These are phyloP conservation scores for Phrynocephalus vlangalii DNA, from an alignment of 2,797 vertebrate genomes.

Conservation along the genomic window DNA sequence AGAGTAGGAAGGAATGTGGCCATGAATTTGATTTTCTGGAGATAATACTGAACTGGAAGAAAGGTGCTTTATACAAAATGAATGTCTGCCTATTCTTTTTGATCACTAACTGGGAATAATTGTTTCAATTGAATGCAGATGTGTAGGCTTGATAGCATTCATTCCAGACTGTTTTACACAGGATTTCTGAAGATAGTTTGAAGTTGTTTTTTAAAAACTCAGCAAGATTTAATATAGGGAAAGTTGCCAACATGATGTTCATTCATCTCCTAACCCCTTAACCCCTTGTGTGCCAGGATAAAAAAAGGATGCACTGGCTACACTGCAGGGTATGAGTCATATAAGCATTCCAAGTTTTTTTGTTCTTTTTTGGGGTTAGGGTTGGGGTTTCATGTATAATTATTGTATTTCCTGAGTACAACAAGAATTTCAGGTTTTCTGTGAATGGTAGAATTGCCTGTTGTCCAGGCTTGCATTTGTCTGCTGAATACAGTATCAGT, in stretches of 20 bases:
- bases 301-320: neutral
- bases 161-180: conserved; percentile 15
- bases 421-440: too few species aligned
- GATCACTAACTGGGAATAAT: conserved; percentile 5
- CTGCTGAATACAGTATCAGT: too few species aligned
- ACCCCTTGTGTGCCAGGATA: too few species aligned
- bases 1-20: conserved; percentile 61
- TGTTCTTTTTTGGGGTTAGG: too few species aligned
- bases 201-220: neutral
- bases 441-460: too few species aligned
- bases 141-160: conserved; percentile 13
- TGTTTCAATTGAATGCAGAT: conserved; percentile 42
- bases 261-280: neutral
- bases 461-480: too few species aligned
- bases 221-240: neutral
- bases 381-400: too few species aligned
- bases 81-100: conserved; percentile 53
- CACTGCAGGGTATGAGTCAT: too few species aligned
- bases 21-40: conserved; percentile 45
- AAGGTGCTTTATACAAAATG: conserved; percentile 41
- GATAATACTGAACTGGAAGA: conserved; percentile 50
- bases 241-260: neutral
- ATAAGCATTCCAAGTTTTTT: too few species aligned
- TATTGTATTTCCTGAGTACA: too few species aligned
- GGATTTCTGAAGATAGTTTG: neutral